Base-by-base conservation (phyloP, 2,113 vertebrate species). In the Anseranas semipalmata region DNA sequence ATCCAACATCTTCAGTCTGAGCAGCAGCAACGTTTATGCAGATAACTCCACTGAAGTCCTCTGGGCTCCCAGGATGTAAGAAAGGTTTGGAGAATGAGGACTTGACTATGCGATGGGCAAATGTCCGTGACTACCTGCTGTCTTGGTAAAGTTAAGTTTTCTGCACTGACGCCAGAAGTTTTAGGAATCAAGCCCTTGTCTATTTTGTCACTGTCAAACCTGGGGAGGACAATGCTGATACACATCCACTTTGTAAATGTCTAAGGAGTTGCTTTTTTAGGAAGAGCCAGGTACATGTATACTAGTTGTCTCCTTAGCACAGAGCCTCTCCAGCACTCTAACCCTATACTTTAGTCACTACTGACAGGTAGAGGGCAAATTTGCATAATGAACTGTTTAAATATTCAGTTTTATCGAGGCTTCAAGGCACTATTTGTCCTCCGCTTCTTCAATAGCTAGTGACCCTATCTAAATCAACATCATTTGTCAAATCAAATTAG, bases 401-500 rank as follows among this genome's bases (percentile, higher is more conserved):
- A 97, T 98, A 98, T 98, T 96, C 96, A 87, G 92, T 97, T 98
- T 98, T 94, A 98, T 97, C 97, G 85, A 97, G 95, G 98, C 99
- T 99, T 97, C 96, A 95, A 99, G 98, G 98, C 98, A 97, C 93
- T 92, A 93, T 97, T 96, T 97, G 97, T 98, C 97, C 97, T 97
- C 93, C 9, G 75, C 93, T 95, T 97, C 97, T 97, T 96, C 97
- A 97, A 97, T 98, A 97, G 97, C 96, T 97, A 98, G 97, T 98
- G 98, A 98, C 98, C 98, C 97, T 97, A 98, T 97, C 97, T 98
- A 98, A 98, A 98, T 98, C 98, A 98, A 96, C 97, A 98, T 97
- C 94, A 97, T 98, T 98, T 99, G 99, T 99, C 99, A 99, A 97
- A 97, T 98, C 98, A 95, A 97, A 99, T 99, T 99, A 99, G 96